Evolutionary conservation across 2,797 vertebrate species (phyloP).

Genomic region (Gymnopithys bicolor): DNA sequence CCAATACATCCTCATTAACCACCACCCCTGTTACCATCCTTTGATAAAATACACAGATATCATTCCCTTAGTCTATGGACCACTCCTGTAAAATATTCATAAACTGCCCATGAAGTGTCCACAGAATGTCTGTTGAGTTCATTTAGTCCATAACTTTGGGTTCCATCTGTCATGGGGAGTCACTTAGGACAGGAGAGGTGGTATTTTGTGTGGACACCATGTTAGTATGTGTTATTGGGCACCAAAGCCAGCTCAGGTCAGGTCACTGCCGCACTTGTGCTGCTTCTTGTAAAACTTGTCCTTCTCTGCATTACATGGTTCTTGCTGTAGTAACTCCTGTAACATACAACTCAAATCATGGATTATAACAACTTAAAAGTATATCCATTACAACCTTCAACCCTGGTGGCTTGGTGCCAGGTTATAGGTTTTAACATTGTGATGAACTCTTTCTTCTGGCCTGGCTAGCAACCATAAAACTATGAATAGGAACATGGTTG

Average conservation of each 20-base stretch:
- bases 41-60: background rate
- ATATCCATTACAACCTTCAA: background rate
- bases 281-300: background rate
- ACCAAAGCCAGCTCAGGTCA: background rate
- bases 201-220: background rate
- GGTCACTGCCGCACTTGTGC: background rate
- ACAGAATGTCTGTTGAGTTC: background rate
- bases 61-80: background rate
- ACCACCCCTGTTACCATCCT: background rate
- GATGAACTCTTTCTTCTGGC: background rate
- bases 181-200: background rate
- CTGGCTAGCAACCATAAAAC: background rate
- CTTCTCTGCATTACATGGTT: background rate
- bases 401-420: background rate
- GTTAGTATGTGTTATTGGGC: background rate
- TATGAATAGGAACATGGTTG: background rate
- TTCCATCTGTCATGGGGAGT: background rate
- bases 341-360: background rate
- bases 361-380: background rate
- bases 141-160: background rate
- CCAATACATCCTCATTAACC: background rate
- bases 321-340: background rate
- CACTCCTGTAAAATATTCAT: background rate
- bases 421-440: background rate
- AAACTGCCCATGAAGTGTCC: background rate